phyloP scores from a whole-genome alignment of 1,140 invertebrate species.

The Sycophila sp. region DNA sequence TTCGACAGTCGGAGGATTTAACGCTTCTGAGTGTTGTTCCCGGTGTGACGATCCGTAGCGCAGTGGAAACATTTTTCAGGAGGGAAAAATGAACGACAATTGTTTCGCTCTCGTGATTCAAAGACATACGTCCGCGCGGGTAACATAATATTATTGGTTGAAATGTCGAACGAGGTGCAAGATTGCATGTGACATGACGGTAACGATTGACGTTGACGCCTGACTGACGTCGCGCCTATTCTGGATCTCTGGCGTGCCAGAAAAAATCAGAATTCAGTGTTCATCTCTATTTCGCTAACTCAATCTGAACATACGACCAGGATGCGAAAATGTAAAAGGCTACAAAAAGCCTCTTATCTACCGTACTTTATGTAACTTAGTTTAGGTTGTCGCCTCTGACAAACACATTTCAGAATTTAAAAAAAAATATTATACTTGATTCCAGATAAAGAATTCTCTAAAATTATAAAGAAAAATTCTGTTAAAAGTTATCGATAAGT shows the following conservation, averaged over 20 bases:
- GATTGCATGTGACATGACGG: background rate
- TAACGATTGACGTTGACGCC: conserved; percentile 8
- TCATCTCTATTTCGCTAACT: background rate
- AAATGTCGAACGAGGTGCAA: background rate
- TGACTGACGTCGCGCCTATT: background rate
- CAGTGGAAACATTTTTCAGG: background rate
- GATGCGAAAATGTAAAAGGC: too few species aligned
- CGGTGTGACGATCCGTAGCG: too few species aligned
- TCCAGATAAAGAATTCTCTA: too few species aligned
- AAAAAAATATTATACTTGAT: too few species aligned
- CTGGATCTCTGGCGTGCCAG: background rate
- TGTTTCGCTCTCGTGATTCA: background rate
- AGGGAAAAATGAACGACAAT: background rate
- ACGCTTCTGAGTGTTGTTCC: background rate
- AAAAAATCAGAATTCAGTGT: background rate
- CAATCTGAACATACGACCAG: too few species aligned
- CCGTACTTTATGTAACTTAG: background rate
- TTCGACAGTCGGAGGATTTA: background rate
- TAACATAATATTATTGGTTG: conserved; percentile 17
- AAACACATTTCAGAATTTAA: background rate
- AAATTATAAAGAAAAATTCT: too few species aligned
- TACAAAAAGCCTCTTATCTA: background rate
- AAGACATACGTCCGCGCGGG: background rate
- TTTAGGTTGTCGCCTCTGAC: background rate
- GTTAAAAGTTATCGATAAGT: too few species aligned